Base-by-base conservation (phyloP, 2,113 vertebrate genomes). In the Tupaia tana region DNA sequence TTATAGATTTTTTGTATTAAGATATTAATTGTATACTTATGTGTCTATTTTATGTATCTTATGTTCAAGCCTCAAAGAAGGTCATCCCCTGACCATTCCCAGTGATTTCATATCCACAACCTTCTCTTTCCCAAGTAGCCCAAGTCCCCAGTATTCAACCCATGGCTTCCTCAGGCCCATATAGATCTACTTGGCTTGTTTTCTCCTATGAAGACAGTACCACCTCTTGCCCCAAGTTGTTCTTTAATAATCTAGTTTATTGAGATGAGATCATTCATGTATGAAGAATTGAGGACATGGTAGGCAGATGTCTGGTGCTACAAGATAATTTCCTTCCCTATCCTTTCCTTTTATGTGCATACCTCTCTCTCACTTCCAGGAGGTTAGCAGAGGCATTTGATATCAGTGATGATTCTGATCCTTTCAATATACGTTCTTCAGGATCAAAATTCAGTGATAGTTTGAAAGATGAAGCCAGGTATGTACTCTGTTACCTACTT, bases 381-480 rank as follows among this genome's bases (percentile, higher is more conserved):
- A 99, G 99, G 25, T 97, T 99, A 98, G 99, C 99, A 20, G 99
- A 99, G 95, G 99, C 99, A 22, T 98, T 99, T 95, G 99, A 99
- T 98, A 99, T 99, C 73, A 99, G 99, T 97, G 98, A 99, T 4
- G 98, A 98, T 74, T 99, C 99, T 52, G 99, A 99, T 98, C 99
- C 99, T 86, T 99, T 99, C 98, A 99, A 99, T 64, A 24, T 98
- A 56, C 99, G 99, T 95, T 98, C 99, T 95, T 98, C 98, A 75
- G 97, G 98, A n/a, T 98, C 99, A 61, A 99, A 99, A 56, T 99
- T 99, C 98, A 99, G 99, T 95, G 99, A 99, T 89, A 98, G 98
- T 96, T 98, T 99, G 89, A 99, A 99, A 98, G 99, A 99, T 7
- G 99, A 99, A 93, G 99, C 99, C 64, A 99, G 99, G 99, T 99